Base-by-base conservation (phyloP, 1,140 invertebrate genomes). In the Augochlora pura region DNA sequence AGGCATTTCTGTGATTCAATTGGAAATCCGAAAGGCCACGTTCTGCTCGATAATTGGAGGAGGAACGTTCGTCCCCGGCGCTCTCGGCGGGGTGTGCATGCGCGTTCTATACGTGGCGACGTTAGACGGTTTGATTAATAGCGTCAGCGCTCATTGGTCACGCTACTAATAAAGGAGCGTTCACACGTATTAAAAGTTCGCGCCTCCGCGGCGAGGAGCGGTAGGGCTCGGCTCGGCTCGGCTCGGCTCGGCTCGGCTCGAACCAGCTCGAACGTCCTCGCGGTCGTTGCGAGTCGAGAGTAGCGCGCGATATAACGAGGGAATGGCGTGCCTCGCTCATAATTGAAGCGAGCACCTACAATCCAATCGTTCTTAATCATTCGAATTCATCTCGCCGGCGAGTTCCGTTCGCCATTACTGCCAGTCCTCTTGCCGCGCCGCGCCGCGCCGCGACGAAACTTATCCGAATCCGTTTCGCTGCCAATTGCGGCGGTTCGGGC, bases 131-230 rank as follows among this genome's bases (percentile, higher is more conserved):
- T 91, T 92, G 91, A 92, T 92, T 91, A 91, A 92, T 92, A 91
- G 88, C 90, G 88, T 91, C 87, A 87, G 88, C 86, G 88, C 86
- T 88, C 90, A 92, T 91, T 91, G 91, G 91, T 92, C 91, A 92
- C 91, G 91, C 90, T 89, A 91, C 90, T 92, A 92, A 92, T 91
- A 91, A 91, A 92, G 90, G 89, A 91, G 90, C 91, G 90, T 92
- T 92, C 90, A 91, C 90, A 91, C 87, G 85, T 91, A 90, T 91
- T 91, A 91, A 91, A 83, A 90, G 77, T 88, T 89, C 85, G 88
- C 87, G 86, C 87, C 88, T 87, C 88, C 59, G 79, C 32, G 32
- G 32, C 32, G 32, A 32, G 32, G 32, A 32, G 32, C 32, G 32
- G 32, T 4, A 2, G 1, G 32, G 32, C 32, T 32, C 32, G 32